Base-by-base conservation (phyloP, 2,797 vertebrate genomes). In the Adrianichthys oophorus region DNA sequence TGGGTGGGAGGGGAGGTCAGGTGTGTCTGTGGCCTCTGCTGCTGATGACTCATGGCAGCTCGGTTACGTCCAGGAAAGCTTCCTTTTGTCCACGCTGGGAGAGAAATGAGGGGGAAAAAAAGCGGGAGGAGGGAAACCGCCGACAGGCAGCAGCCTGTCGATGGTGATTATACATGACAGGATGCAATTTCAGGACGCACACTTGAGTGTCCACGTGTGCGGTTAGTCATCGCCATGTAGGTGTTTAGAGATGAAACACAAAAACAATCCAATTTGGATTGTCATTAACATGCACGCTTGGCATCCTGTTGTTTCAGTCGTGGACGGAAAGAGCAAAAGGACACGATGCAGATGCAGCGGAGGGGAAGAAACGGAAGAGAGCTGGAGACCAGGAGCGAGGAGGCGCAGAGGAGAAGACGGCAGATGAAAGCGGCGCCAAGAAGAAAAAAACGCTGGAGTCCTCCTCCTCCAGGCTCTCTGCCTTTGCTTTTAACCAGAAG, bases 261-360 rank as follows among this genome's bases (percentile, higher is more conserved):
- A 15, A 17, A 69, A 44, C 53, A 56, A 18, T 18, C 1, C 15
- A 1, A 3, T 41, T 59, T 51, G 10, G 40, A 4, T 32, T 45
- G 21, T 61, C 48, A 74, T 76, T 65, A 74, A 80, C 26, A 7
- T 24, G 29, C 68, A n/a, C 18, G 1, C 45, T 57, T 65, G 32
- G 18, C 48, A 41, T 65, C 32, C 4, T 24, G 26, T 44, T 50
- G 42, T 18, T 78, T 58, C 82, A 98, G 97, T 77, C 52, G 1
- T 99, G 94, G 95, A 92, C 93, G 0, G 92, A 95, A 70, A 93
- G 89, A 83, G 96, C 95, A 0, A 99, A 93, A 88, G 90, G 86
- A 26, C 47, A 65, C 13, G 52, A 32, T 1, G 68, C 67, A 70
- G 87, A 93, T 0, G 63, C 26, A 2, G 62, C 74, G 2, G 94